Evolutionary conservation across 2,888 invertebrate genomes (phyloP).

Genomic region (Drosophila phalerata): DNA sequence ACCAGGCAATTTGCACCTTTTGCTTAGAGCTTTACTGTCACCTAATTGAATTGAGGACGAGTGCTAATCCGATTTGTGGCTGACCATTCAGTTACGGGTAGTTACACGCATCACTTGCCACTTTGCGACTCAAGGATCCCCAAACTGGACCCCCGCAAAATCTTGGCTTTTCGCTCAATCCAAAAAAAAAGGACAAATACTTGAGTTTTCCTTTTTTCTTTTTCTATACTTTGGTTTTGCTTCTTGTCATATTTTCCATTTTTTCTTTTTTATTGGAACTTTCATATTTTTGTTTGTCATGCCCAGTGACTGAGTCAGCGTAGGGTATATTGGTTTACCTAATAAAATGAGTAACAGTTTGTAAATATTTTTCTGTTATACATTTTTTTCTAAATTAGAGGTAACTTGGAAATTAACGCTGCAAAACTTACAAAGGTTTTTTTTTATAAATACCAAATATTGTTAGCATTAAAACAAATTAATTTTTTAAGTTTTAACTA

Average conservation of each 20-base stretch:
- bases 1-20: slow-evolving; percentile 58
- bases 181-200: slow-evolving; percentile 57
- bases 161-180: slow-evolving; percentile 56
- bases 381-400: not conserved
- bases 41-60: slow-evolving; percentile 82
- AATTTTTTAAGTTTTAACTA: not conserved
- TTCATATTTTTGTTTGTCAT: slow-evolving; percentile 45
- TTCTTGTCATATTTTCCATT: slow-evolving; percentile 62
- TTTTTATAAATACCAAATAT: too few relatives aligned
- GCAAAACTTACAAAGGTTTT: too few relatives aligned
- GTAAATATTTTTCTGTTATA: not conserved
- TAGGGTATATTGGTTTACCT: slow-evolving; percentile 11
- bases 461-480: too few relatives aligned
- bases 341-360: not conserved
- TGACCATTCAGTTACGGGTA: slow-evolving; percentile 75
- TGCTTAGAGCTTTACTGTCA: slow-evolving; percentile 46
- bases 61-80: slow-evolving; percentile 84
- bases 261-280: slow-evolving; percentile 48
- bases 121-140: slow-evolving; percentile 30
- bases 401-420: not conserved
- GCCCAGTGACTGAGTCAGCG: not conserved
- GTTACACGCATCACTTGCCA: slow-evolving; percentile 81
- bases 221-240: slow-evolving; percentile 29
- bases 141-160: slow-evolving; percentile 72
- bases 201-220: slow-evolving; percentile 51